Base-by-base conservation (phyloP, 53 echinoderm and acorn worm species). In the Patiria pectinifera region DNA sequence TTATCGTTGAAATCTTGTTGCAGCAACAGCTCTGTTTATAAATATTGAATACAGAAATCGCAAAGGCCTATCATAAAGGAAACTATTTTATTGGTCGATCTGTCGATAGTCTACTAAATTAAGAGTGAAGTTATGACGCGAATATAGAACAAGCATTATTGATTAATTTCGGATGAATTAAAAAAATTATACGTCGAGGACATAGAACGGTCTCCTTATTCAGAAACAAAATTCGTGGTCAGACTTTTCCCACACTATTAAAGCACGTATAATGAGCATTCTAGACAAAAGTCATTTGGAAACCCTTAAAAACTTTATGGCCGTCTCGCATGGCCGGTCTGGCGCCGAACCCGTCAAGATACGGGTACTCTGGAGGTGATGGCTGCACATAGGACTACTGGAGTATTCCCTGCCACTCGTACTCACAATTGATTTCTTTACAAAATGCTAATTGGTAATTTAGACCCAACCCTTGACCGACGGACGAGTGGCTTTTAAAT, bases 241-340 rank as follows among this genome's bases (percentile, higher is more conserved):
- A 60, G 60, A 60, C 60, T 60, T 66, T 66, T 18, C 66, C 66
- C 14, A 66, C 3, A 66, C 19, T 66, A 6, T 18, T 22, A 74
- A 74, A 23, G 24, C 0, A 3, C 24, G 11, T 53, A 53, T 2
- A 74, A 74, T 74, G 22, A 74, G 74, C 24, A 10, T 74, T 66
- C 22, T 23, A 74, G 74, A 24, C 74, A 7, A 3, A n/a, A 22
- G 74, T 23, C 74, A 24, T n/a, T 53, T 53, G 19, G 74, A n/a
- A n/a, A 74, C 74, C 4, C 74, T n/a, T n/a, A 74, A 3, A 74
- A 74, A 74, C n/a, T 74, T 74, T 74, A 74, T 74, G 74, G 74
- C 0, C 8, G 3, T 74, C 3, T 0, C 0, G n/a, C 18, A 2
- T 21, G 21, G 74, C 24, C 74, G 24, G 23, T 23, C 74, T 10